Base-by-base conservation (phyloP, 1,140 invertebrate genomes). In the Tetragonula clypearis region DNA sequence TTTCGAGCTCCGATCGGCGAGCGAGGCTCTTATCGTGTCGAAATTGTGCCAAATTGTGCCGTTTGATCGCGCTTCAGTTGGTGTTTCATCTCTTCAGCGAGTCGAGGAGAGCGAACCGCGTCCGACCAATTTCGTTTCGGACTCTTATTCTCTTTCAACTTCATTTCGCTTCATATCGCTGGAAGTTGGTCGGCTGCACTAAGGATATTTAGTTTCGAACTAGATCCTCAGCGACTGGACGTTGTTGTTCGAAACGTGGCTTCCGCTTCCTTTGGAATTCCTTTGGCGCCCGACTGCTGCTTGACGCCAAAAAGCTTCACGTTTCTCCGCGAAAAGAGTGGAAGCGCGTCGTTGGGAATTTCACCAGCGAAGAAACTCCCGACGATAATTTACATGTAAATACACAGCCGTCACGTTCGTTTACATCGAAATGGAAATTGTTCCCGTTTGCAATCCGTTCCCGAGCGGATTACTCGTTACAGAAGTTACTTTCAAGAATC, bases 371-470 rank as follows among this genome's bases (percentile, higher is more conserved):
- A 53, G 65, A 71, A 49, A 30, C 66, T 60, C 8, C 19, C 11
- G 17, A 53, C 19, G 41, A 77, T 60, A 56, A 85, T 75, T 88
- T 77, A 75, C 68, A 77, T 71, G 84, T 68, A 88, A 86, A 82
- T 88, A 82, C 86, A 79, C 58, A 30, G 35, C 72, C 58, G 65
- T 87, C 81, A 65, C 72, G 86, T 79, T 78, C 75, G 60, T 72
- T 84, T 73, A 60, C 73, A 72, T 75, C 35, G 79, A 83, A 76
- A 87, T 87, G 60, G 72, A 72, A 53, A 79, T 56, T 23, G 65
- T 74, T 75, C n/a, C 11, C 11, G 17, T 19, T 11, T 5, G 53
- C n/a, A 21, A 79, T 79, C 65, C 41, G 30, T 26, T 79, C 56
- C 3, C 26, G 30, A 21, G 11, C 26, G 19, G 26, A 68, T 26